Evolutionary conservation across 2,888 invertebrate species (phyloP).

Genomic region (Selenia dentaria): DNA sequence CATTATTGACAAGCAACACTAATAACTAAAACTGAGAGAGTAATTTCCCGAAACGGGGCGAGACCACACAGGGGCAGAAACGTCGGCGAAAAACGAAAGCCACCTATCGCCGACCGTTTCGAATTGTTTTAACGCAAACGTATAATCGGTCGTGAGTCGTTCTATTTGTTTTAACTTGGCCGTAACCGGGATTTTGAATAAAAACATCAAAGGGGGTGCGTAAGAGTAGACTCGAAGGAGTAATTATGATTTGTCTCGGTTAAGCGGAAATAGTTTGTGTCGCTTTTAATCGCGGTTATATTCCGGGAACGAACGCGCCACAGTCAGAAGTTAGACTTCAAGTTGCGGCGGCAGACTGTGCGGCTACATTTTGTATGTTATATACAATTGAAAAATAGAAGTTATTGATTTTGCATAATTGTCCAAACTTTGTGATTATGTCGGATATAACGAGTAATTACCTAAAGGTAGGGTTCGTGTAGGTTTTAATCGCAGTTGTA

Average conservation of each 20-base stretch:
- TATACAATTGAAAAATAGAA: too few relatives aligned
- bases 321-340: slow-evolving; percentile 30
- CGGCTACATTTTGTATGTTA: slow-evolving; percentile 40
- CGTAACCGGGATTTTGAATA: slow-evolving; percentile 78
- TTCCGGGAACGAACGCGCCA: slow-evolving; percentile 62
- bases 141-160: slow-evolving; percentile 77
- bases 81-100: slow-evolving; percentile 64
- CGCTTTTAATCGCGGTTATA: slow-evolving; percentile 73
- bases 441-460: too few relatives aligned
- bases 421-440: too few relatives aligned
- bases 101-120: slow-evolving; percentile 80
- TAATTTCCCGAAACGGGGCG: slow-evolving; percentile 35
- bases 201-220: slow-evolving; percentile 83
- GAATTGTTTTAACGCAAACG: slow-evolving; percentile 81
- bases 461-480: too few relatives aligned
- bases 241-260: slow-evolving; percentile 82
- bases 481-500: too few relatives aligned
- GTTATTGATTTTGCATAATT: too few relatives aligned
- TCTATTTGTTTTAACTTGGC: slow-evolving; percentile 83
- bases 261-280: slow-evolving; percentile 82
- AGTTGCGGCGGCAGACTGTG: slow-evolving; percentile 43
- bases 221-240: slow-evolving; percentile 75
- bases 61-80: slow-evolving; percentile 72
- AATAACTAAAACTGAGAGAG: slow-evolving; percentile 59
- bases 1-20: slow-evolving; percentile 54